Percentiles rank a stretch among this genome's conserved stretches.
phyloP scores from a whole-genome alignment of 2,797 vertebrate species.

The Gallinago nigripennis region DNA sequence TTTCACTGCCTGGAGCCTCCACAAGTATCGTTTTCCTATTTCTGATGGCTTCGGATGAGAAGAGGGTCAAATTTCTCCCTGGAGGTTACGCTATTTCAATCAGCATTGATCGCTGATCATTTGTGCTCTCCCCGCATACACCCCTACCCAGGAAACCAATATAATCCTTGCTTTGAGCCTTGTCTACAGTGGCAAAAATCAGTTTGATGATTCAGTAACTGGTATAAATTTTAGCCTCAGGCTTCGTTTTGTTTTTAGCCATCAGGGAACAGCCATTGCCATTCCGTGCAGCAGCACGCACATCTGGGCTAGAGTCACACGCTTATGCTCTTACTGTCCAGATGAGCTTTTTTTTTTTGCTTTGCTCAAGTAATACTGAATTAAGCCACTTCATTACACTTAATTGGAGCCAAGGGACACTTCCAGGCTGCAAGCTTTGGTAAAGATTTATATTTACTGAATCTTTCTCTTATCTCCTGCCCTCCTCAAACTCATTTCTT shows the following conservation, averaged over 20 bases:
- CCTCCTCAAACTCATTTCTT: background rate
- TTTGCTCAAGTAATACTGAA: constrained; percentile 40
- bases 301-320: constrained; percentile 50
- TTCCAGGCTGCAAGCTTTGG: background rate
- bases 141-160: background rate
- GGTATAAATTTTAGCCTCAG: background rate
- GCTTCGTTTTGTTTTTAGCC: constrained; percentile 15
- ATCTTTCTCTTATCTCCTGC: background rate
- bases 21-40: background rate
- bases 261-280: background rate
- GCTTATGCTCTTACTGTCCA: background rate
- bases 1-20: background rate
- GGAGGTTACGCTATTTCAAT: background rate
- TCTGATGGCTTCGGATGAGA: background rate
- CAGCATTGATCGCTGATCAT: background rate
- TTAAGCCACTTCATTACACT: constrained; percentile 60
- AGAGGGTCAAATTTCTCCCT: background rate
- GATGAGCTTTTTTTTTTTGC: background rate
- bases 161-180: background rate
- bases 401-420: constrained; percentile 36
- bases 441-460: background rate
- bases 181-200: background rate
- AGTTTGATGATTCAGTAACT: background rate
- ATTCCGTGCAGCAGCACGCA: background rate
- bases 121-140: background rate